Base-by-base conservation (phyloP, 2,797 vertebrate genomes). In the Sciurus vulgaris region DNA sequence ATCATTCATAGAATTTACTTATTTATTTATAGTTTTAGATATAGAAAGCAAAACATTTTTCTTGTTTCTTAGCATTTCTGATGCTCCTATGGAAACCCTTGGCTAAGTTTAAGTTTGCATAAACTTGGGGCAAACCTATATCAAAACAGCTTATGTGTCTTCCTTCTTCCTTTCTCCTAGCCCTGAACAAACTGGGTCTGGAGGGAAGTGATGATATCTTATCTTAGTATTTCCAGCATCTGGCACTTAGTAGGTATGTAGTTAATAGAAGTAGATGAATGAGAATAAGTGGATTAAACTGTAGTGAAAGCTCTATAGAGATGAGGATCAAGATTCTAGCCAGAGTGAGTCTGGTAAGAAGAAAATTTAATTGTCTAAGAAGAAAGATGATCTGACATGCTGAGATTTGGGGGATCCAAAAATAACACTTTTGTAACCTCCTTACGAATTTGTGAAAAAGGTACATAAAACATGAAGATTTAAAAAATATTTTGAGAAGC, bases 261-360 rank as follows among this genome's bases (percentile, higher is more conserved):
- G 59, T 78, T 26, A 78, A 28, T 85, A 90, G 44, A 84, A 69
- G 59, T 30, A 28, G 33, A 59, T 61, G 44, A 85, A 30, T 30
- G 24, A 92, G 26, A 92, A 81, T 77, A 86, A 81, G 22, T 88
- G 56, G 76, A 44, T 81, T 44, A 63, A 91, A 82, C 9, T 81
- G 12, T 22, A 33, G 6, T 67, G 35, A 82, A 74, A 87, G 1
- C 7, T 8, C 13, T 59, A 78, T 15, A 61, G n/a, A 35, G 56
- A 14, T 63, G 14, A 90, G 41, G 7, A 63, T 87, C 22, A 67
- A 72, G n/a, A 83, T 26, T 44, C 17, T 74, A 12, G 24, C 24
- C 33, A 69, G 24, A 18, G 14, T 79, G 24, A 47, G 47, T 90
- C 17, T 35, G 8, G 24, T 73, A 95, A 96, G 35, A 90, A 79